Evolutionary conservation across 2,888 invertebrate species (phyloP), one percentile per base, ranked within the genome.

Genomic region (Nomada lathburiana): DNA sequence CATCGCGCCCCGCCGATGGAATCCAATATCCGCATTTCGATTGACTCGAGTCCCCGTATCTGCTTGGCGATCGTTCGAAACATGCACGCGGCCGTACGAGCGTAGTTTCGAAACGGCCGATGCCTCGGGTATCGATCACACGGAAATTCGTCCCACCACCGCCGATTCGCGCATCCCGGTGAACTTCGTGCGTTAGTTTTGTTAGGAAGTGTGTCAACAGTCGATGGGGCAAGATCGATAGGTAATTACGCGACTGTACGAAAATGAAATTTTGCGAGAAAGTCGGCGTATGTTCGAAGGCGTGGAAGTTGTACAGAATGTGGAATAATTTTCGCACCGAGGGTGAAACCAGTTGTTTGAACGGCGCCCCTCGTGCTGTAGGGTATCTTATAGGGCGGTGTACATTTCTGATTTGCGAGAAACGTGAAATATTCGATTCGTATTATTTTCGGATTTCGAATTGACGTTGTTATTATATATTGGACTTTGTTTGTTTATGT

Each of bases 11-110:
- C 29, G 65, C 16, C 55, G 67, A 59, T 75, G 42, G 57, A 62
- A 65, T 18, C 29, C 60, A 29, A 76, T 75, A 67, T 70, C 60
- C 65, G 75, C 67, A 62, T 70, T 82, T 82, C 82, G 50, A 71
- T 62, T 47, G 7, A 62, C 29, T 29, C 52, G 2, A 26, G 47
- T 47, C 29, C 47, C 20, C 44, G 73, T 52, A 59, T 73, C 57
- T 68, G 47, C 68, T 70, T 69, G 69, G 64, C 63, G 47, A 82
- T 74, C 47, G 57, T 36, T 64, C 63, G 63, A 72, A 73, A 70
- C 80, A 63, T 80, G 80, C 65, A 80, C 50, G 52, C 11, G 59
- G 59, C 16, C 36, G 16, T 10, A 11, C 18, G 36, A 36, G 36
- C 36, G 23, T 26, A 18, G 47, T 59, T 52, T 26, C 26, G 50